phyloP scores from a whole-genome alignment of 2,113 vertebrate species.

The Gymnarchus niloticus region DNA sequence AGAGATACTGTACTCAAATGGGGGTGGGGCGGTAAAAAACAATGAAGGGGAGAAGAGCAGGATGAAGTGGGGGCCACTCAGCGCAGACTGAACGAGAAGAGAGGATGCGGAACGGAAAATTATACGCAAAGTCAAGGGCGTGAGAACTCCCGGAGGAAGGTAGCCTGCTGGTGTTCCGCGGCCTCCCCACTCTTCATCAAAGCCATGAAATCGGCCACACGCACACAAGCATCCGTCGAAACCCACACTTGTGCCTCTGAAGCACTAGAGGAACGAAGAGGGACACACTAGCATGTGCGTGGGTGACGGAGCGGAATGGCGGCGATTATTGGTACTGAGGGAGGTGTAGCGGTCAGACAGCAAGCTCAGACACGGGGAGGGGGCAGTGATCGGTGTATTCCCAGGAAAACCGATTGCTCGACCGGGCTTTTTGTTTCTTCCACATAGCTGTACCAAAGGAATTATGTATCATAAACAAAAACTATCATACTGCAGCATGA shows the following conservation, averaged over 20 bases:
- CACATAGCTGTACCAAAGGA: not conserved
- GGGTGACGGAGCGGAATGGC: not conserved
- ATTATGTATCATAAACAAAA: not conserved
- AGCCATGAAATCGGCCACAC: not conserved
- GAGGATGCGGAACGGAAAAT: slow-evolving; percentile 22
- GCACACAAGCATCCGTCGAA: not conserved
- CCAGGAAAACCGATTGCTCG: not conserved
- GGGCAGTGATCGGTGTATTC: not conserved
- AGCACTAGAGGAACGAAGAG: not conserved
- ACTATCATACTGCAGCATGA: not conserved
- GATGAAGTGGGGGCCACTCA: too few species aligned
- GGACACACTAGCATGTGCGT: not conserved
- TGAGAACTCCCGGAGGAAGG: slow-evolving; percentile 20
- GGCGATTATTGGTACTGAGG: not conserved
- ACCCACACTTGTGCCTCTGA: not conserved
- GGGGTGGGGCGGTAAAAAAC: not conserved
- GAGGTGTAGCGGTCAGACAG: not conserved
- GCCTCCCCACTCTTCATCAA: not conserved
- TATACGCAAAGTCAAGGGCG: slow-evolving; percentile 32
- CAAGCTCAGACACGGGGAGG: not conserved
- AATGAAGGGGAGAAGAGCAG: not conserved
- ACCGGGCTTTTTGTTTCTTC: not conserved
- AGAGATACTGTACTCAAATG: not conserved
- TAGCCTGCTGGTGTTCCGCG: not conserved
- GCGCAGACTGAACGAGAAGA: slow-evolving; percentile 14